A percentile compares a stretch with the other conserved stretches of the same genome.
Conservation (phyloP, 1,140 invertebrate genomes). For the Colletes gigas region DNA sequence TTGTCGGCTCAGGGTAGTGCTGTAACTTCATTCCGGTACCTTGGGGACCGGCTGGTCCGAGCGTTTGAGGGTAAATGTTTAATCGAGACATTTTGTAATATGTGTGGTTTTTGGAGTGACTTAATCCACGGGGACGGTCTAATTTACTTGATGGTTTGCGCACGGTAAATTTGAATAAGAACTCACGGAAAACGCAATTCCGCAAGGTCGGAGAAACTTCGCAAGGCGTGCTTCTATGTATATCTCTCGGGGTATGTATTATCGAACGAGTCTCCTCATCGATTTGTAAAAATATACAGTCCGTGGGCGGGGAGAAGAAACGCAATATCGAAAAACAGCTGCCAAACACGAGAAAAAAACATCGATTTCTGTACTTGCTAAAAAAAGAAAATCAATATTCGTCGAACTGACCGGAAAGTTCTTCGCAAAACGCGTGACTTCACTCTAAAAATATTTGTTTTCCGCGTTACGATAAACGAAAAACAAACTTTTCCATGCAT, state of each 20-base stretch:
- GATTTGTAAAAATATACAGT: not conserved
- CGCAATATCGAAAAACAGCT: not conserved
- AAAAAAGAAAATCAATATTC: slow-evolving; percentile 5
- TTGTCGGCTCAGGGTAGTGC: not conserved
- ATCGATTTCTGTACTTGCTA: not conserved
- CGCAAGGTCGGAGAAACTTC: not conserved
- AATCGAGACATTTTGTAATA: slow-evolving; percentile 65
- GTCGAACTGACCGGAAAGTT: not conserved
- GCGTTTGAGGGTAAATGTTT: slow-evolving; percentile 67
- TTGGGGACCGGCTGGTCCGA: slow-evolving; percentile 11
- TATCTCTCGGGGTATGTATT: not conserved
- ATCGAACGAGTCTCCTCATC: not conserved
- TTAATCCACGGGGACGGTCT: slow-evolving; percentile 46
- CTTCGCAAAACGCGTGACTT: not conserved
- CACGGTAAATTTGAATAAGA: slow-evolving; percentile 41
- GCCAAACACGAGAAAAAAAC: not conserved
- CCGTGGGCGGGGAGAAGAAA: not conserved
- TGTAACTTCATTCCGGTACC: slow-evolving; percentile 38
- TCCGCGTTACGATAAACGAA: not conserved
- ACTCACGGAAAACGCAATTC: slow-evolving; percentile 4
- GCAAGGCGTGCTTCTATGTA: not conserved
- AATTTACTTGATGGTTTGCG: slow-evolving; percentile 55
- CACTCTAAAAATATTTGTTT: slow-evolving; percentile 32
- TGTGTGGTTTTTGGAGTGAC: slow-evolving; percentile 56
- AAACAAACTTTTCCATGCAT: no score